Conservation (phyloP, 2,888 invertebrate species). For the Dryadula phaetusa region DNA sequence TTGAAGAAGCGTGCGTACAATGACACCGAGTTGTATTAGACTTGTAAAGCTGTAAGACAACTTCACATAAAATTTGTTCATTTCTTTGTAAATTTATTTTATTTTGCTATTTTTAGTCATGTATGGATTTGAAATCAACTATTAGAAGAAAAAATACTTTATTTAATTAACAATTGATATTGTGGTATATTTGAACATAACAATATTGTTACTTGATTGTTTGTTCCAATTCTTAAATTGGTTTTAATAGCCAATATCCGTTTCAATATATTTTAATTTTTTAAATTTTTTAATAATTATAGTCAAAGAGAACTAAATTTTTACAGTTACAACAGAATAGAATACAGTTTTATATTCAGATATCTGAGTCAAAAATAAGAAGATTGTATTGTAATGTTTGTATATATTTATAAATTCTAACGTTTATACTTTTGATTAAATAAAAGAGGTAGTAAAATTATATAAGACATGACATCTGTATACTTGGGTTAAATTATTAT, state of each 20-base stretch:
- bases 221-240: too few relatives aligned
- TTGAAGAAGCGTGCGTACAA: constrained; percentile 23
- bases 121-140: neutral
- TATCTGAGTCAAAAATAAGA: neutral
- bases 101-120: neutral
- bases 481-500: too few relatives aligned
- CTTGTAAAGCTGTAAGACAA: constrained; percentile 22
- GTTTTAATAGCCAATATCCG: too few relatives aligned
- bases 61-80: constrained; percentile 10
- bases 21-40: constrained; percentile 16
- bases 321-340: neutral
- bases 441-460: neutral
- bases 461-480: neutral
- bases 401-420: neutral
- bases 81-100: constrained; percentile 6
- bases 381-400: neutral
- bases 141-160: too few relatives aligned
- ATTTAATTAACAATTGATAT: neutral
- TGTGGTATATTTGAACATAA: neutral
- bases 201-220: too few relatives aligned
- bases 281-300: too few relatives aligned
- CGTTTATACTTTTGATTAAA: neutral
- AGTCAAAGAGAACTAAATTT: too few relatives aligned
- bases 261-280: too few relatives aligned
- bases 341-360: neutral